phyloP scores from a whole-genome alignment of 2,797 vertebrate genomes.

The Microcaecilia unicolor region DNA sequence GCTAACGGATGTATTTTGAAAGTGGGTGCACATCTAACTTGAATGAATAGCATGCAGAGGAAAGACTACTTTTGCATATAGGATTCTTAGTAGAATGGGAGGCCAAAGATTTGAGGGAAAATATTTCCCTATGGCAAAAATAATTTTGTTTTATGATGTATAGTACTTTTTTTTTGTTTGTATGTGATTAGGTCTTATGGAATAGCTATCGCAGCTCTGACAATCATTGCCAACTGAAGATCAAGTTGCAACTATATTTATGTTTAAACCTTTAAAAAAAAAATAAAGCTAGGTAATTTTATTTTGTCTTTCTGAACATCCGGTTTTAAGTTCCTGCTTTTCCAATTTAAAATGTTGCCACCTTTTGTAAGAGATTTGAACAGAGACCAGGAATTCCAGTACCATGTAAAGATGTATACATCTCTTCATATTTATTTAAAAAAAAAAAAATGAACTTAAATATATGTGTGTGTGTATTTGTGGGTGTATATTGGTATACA shows the following conservation, averaged over 20 bases:
- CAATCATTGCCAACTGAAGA: slow-evolving; percentile 63
- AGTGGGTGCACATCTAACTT: slow-evolving; percentile 1
- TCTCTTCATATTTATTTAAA: slow-evolving; percentile 29
- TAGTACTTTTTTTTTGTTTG: slow-evolving; percentile 35
- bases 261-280: slow-evolving; percentile 50
- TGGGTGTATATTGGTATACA: too few relatives aligned
- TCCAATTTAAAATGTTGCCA: slow-evolving; percentile 28
- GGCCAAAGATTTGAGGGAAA: slow-evolving; percentile 56
- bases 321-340: slow-evolving; percentile 32
- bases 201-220: slow-evolving; percentile 50
- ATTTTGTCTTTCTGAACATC: slow-evolving; percentile 35
- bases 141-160: slow-evolving; percentile 38
- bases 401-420: slow-evolving; percentile 21
- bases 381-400: slow-evolving; percentile 31
- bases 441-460: too few relatives aligned
- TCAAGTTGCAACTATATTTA: slow-evolving; percentile 65
- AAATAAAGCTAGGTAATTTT: slow-evolving; percentile 44
- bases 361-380: slow-evolving; percentile 23
- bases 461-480: too few relatives aligned
- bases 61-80: slow-evolving; percentile 24
- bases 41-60: slow-evolving; percentile 18
- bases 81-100: slow-evolving; percentile 14
- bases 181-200: slow-evolving; percentile 45
- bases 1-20: too few relatives aligned
- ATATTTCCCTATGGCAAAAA: slow-evolving; percentile 38